Percentiles rank a stretch among this genome's conserved stretches.
Conservation (phyloP, 2,888 invertebrate genomes). For the Drosophila anomalipes region DNA sequence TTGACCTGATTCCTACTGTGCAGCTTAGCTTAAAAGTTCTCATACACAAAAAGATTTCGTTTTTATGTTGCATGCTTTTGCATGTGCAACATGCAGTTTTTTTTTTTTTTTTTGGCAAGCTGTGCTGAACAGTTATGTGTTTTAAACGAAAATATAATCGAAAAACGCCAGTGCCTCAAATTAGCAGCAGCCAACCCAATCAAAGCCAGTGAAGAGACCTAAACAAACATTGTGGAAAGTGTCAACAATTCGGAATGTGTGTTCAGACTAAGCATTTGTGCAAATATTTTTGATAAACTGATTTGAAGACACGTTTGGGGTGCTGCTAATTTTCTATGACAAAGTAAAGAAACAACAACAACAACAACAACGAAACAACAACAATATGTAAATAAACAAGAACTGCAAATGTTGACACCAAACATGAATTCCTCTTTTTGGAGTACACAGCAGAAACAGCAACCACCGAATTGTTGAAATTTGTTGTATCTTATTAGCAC, state of each 20-base stretch:
- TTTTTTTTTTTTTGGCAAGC: neutral
- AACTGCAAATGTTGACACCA: constrained; percentile 67
- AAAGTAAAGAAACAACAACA: constrained; percentile 23
- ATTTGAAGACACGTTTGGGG: constrained; percentile 55
- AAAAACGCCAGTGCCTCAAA: constrained; percentile 33
- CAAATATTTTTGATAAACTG: constrained; percentile 76
- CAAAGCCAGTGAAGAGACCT: constrained; percentile 43
- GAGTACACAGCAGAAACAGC: constrained; percentile 30
- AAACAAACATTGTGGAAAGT: constrained; percentile 67
- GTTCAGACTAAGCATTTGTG: constrained; percentile 69
- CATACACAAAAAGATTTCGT: constrained; percentile 21
- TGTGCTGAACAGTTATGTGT: constrained; percentile 19
- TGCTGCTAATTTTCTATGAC: constrained; percentile 71
- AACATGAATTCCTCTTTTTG: constrained; percentile 31
- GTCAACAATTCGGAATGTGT: constrained; percentile 66
- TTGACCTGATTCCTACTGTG: constrained; percentile 65
- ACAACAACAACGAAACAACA: constrained; percentile 10
- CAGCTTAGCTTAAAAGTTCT: constrained; percentile 19
- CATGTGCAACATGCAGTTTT: constrained; percentile 11
- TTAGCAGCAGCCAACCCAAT: constrained; percentile 44
- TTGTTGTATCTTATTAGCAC: constrained; percentile 44
- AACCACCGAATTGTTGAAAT: constrained; percentile 60
- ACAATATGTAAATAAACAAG: constrained; percentile 58
- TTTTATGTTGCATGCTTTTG: constrained; percentile 13
- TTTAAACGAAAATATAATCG: constrained; percentile 20